Evolutionary conservation across 2,888 invertebrate species (phyloP), one percentile per base, ranked within the genome.

Genomic region (Isoperla grammatica): DNA sequence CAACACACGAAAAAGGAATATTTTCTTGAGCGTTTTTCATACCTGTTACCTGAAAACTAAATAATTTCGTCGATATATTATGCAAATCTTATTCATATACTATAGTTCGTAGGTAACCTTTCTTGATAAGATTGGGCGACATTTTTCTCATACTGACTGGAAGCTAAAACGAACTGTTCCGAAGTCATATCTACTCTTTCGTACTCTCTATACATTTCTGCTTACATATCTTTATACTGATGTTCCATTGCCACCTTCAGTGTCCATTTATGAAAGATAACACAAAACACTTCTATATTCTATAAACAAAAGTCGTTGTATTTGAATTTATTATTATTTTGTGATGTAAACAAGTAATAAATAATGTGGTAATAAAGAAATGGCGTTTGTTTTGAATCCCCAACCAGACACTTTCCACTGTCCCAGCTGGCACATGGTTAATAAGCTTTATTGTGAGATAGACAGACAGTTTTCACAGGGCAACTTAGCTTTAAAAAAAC

Each of bases 401-500:
- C 20, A 5, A 19, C 11, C 46, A 46, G 46, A 20, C 72, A 71
- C 70, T 71, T 71, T 73, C 72, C 69, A 72, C 75, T 78, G 77
- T 79, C 78, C 79, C 79, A 77, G 79, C 78, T 79, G 79, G 79
- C 79, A 79, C 79, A 22, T 19, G 29, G 29, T 29, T 53, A 46
- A 50, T n/a, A n/a, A n/a, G n/a, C n/a, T n/a, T n/a, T n/a, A n/a
- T n/a, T n/a, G n/a, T n/a, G n/a, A n/a, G n/a, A n/a, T n/a, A n/a
- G n/a, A n/a, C n/a, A n/a, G n/a, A n/a, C 37, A 22, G 56, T 57
- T 57, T 19, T 13, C 19, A 17, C n/a, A 20, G 17, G n/a, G 42
- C 40, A 15, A 56, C 56, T 43, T n/a, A n/a, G n/a, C 22, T 29
- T 29, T 29, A 29, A 6, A 8, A 6, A 8, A 29, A 29, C 29